Conservation (phyloP, 2,888 invertebrate genomes). For the Amblyjoppa fuscipennis region DNA sequence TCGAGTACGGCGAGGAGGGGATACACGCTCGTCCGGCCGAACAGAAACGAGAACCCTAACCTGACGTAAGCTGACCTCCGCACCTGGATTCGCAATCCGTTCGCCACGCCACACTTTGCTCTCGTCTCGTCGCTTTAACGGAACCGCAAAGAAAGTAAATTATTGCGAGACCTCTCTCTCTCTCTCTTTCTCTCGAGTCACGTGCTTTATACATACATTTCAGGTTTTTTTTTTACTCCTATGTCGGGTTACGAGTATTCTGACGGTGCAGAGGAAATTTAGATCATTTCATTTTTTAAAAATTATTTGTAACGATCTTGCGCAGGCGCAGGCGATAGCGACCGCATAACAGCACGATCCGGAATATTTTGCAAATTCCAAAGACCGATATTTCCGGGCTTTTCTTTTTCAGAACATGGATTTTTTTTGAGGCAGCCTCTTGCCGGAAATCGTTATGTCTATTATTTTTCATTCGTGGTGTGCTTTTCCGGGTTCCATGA, state of each 20-base stretch:
- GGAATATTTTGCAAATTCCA: background rate
- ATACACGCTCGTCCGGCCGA: conserved; percentile 48
- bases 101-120: conserved; percentile 67
- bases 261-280: background rate
- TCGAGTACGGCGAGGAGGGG: conserved; percentile 24
- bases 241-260: background rate
- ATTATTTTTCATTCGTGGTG: background rate
- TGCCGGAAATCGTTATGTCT: conserved; percentile 3
- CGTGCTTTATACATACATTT: background rate
- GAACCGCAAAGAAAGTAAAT: conserved; percentile 83
- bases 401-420: background rate
- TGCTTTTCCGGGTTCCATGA: conserved; percentile 31
- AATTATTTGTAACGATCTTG: background rate
- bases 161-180: conserved; percentile 52
- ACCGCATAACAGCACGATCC: background rate
- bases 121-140: conserved; percentile 77
- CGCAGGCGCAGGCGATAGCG: too few relatives aligned
- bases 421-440: background rate
- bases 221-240: background rate
- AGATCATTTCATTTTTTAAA: background rate
- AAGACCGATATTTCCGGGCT: background rate
- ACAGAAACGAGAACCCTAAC: conserved; percentile 78
- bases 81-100: conserved; percentile 80
- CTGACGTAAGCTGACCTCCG: conserved; percentile 83
- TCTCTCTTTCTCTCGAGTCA: conserved; percentile 31